phyloP scores from a whole-genome alignment of 2,888 invertebrate genomes.

The Epicampocera succincta region DNA sequence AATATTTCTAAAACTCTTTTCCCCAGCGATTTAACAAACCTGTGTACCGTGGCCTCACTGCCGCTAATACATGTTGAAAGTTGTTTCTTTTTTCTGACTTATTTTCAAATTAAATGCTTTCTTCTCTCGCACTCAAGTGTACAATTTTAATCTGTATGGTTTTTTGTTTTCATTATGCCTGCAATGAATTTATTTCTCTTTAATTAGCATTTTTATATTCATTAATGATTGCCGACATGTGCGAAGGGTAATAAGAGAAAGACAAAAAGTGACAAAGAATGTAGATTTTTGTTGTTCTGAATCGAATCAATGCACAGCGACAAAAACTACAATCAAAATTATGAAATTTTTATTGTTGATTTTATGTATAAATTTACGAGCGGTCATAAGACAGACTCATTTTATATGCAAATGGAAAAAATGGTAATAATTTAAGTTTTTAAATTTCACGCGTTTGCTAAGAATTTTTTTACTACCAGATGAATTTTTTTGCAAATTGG shows the following conservation, averaged over 20 bases:
- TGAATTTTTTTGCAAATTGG: too few relatives aligned
- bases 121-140: background rate
- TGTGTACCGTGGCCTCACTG: too few relatives aligned
- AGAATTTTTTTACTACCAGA: too few relatives aligned
- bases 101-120: background rate
- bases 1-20: too few relatives aligned
- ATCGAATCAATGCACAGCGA: background rate
- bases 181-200: background rate
- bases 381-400: background rate
- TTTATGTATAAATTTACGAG: background rate
- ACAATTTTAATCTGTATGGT: background rate
- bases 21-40: too few relatives aligned
- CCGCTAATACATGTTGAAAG: background rate
- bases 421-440: too few relatives aligned
- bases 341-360: background rate
- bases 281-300: background rate
- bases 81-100: background rate
- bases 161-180: too few relatives aligned
- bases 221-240: slow-evolving; percentile 6
- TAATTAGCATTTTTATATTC: background rate
- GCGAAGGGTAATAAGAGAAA: background rate
- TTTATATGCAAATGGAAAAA: too few relatives aligned
- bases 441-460: too few relatives aligned
- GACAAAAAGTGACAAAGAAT: background rate
- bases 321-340: too few relatives aligned